Conservation (phyloP, 1,140 invertebrate genomes). For the Bactericera cockerelli region DNA sequence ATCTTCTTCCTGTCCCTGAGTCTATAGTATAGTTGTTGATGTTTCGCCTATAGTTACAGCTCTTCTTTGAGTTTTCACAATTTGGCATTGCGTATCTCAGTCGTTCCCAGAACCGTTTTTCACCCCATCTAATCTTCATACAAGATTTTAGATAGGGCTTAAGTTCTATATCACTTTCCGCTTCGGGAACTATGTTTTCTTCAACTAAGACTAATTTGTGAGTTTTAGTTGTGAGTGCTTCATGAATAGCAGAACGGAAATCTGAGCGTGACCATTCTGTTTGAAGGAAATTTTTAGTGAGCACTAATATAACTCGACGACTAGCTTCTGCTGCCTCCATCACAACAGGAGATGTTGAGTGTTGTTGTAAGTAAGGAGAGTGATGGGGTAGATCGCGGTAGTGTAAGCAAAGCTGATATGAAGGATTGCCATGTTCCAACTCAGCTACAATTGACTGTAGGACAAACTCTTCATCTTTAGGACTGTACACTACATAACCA, state of each 20-base stretch:
- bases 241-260: slow-evolving; percentile 67
- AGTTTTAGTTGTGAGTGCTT: slow-evolving; percentile 64
- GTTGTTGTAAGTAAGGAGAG: slow-evolving; percentile 45
- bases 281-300: slow-evolving; percentile 69
- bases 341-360: slow-evolving; percentile 52
- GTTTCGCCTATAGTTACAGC: slow-evolving; percentile 39
- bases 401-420: slow-evolving; percentile 72
- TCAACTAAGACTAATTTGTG: slow-evolving; percentile 76
- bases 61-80: slow-evolving; percentile 32
- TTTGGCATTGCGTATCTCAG: slow-evolving; percentile 74
- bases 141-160: slow-evolving; percentile 73
- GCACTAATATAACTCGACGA: slow-evolving; percentile 56
- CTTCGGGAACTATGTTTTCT: slow-evolving; percentile 57
- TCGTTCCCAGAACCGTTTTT: slow-evolving; percentile 83
- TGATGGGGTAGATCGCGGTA: slow-evolving; percentile 61
- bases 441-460: slow-evolving; percentile 65
- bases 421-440: slow-evolving; percentile 54
- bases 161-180: slow-evolving; percentile 71
- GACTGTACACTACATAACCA: slow-evolving; percentile 81
- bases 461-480: slow-evolving; percentile 81
- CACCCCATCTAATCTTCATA: slow-evolving; percentile 67
- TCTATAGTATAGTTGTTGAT: slow-evolving; percentile 62
- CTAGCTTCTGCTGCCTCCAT: slow-evolving; percentile 75
- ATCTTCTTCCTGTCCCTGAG: slow-evolving; percentile 36
- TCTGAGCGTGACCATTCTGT: slow-evolving; percentile 74